Conservation (phyloP, 2,888 invertebrate genomes). For the Idaea straminata region DNA sequence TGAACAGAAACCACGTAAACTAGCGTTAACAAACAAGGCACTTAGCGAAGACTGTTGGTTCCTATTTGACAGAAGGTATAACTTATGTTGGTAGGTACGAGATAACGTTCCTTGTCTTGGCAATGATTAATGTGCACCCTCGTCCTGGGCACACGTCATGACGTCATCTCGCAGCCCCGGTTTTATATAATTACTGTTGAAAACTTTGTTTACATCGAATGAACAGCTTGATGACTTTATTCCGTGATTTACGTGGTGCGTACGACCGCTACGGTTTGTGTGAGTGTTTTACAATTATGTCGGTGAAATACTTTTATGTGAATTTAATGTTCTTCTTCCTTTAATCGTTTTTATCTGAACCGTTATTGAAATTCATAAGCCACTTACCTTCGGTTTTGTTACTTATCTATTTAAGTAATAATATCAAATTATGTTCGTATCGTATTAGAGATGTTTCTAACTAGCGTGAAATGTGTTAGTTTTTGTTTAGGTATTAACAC, state of each 20-base stretch:
- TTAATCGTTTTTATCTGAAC: neutral
- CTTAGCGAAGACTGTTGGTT: slow-evolving; percentile 23
- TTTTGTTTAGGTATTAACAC: neutral
- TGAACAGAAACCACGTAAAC: slow-evolving; percentile 21
- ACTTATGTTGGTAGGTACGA: slow-evolving; percentile 40
- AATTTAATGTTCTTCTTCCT: neutral
- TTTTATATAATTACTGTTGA: slow-evolving; percentile 62
- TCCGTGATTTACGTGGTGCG: neutral
- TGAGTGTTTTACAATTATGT: neutral
- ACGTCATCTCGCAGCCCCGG: slow-evolving; percentile 27
- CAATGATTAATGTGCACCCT: slow-evolving; percentile 70
- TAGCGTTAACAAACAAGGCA: slow-evolving; percentile 22
- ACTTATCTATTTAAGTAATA: too few species aligned
- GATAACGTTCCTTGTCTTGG: slow-evolving; percentile 55
- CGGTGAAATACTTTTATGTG: neutral
- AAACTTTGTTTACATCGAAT: slow-evolving; percentile 50
- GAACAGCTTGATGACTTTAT: slow-evolving; percentile 31
- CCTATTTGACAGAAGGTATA: slow-evolving; percentile 41
- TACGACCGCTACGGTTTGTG: neutral
- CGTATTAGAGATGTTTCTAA: too few species aligned
- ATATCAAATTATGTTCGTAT: too few species aligned
- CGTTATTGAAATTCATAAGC: neutral
- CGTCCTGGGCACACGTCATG: slow-evolving; percentile 58
- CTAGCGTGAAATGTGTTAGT: too few species aligned
- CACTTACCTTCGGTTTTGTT: too few species aligned